Evolutionary conservation across 1,140 invertebrate species (phyloP).

Genomic region (Drosophila sturtevanti): DNA sequence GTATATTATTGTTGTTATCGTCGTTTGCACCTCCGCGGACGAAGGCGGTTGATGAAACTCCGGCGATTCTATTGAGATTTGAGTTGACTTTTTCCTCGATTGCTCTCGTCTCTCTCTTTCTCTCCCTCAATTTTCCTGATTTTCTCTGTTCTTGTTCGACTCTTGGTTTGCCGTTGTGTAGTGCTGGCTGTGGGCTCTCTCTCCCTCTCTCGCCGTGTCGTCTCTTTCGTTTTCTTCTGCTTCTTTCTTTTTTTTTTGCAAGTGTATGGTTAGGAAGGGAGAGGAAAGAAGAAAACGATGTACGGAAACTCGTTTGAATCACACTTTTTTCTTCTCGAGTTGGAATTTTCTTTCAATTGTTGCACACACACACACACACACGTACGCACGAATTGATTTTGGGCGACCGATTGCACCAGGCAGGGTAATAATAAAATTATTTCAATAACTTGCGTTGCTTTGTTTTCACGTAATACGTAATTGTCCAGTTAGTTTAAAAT

Average conservation of each 20-base stretch:
- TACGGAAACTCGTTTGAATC: slow-evolving; percentile 68
- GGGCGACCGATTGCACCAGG: slow-evolving; percentile 38
- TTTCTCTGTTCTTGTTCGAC: slow-evolving; percentile 24
- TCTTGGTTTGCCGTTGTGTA: slow-evolving; percentile 53
- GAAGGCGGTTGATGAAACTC: slow-evolving; percentile 21
- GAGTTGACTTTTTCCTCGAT: slow-evolving; percentile 31
- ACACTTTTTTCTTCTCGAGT: slow-evolving; percentile 41
- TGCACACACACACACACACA: slow-evolving; percentile 59
- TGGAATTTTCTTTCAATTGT: slow-evolving; percentile 15
- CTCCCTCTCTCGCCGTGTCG: slow-evolving; percentile 55
- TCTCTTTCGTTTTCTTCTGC: slow-evolving; percentile 32
- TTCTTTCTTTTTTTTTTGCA: slow-evolving; percentile 60
- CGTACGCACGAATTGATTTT: slow-evolving; percentile 32
- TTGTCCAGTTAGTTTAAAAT: slow-evolving; percentile 75
- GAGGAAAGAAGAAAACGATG: slow-evolving; percentile 51
- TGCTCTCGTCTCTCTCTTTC: slow-evolving; percentile 42
- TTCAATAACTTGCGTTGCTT: slow-evolving; percentile 58
- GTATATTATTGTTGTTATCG: slow-evolving; percentile 22
- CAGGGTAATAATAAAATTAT: slow-evolving; percentile 40
- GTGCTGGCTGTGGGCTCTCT: slow-evolving; percentile 58
- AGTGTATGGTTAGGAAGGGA: slow-evolving; percentile 63
- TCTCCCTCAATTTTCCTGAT: slow-evolving; percentile 19
- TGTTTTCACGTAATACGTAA: slow-evolving; percentile 80
- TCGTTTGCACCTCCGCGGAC: slow-evolving; percentile 18
- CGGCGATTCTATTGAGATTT: slow-evolving; percentile 36